These are phyloP conservation scores for Lethenteron reissneri DNA, from an alignment of 2,113 vertebrate species.

Conservation along the genomic window DNA sequence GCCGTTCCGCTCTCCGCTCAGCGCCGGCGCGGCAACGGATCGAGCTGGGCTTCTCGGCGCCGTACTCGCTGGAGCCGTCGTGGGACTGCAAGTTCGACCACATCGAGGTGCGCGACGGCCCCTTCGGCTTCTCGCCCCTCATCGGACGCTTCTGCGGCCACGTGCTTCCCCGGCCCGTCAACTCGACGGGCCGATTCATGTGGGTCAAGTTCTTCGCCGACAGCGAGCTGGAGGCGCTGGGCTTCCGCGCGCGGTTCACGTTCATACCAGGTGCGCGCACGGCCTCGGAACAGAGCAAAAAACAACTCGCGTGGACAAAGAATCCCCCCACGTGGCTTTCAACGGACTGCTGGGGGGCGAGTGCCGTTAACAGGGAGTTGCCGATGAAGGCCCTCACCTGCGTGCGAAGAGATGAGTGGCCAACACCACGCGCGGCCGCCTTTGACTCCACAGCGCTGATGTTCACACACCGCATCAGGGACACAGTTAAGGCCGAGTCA, in stretches of 20 bases:
- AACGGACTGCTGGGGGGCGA: neutral
- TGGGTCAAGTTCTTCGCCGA: conserved; percentile 99
- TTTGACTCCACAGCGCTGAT: neutral
- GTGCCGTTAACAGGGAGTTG: neutral
- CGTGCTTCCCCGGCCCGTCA: conserved; percentile 75
- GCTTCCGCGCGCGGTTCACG: conserved; percentile 91
- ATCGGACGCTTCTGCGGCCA: conserved; percentile 92
- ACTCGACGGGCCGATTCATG: conserved; percentile 83
- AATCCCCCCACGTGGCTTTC: neutral
- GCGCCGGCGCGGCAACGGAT: conserved; percentile 92
- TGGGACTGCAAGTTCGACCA: conserved; percentile 99
- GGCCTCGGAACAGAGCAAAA: neutral
- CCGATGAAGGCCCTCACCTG: neutral
- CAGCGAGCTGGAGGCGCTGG: conserved; percentile 81
- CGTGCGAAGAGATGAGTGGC: conserved; percentile 1
- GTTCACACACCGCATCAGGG: too few species aligned
- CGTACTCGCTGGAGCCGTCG: conserved; percentile 89
- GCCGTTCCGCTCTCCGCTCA: conserved; percentile 15
- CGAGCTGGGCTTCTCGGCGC: conserved; percentile 88
- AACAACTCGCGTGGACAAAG: neutral
- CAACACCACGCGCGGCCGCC: neutral
- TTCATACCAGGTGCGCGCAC: conserved; percentile 66
- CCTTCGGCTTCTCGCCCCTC: conserved; percentile 90
- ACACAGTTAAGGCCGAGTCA: too few species aligned
- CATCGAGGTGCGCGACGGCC: conserved; percentile 93